phyloP scores from a whole-genome alignment of 2,113 vertebrate genomes.

The Chrysochloris asiatica region DNA sequence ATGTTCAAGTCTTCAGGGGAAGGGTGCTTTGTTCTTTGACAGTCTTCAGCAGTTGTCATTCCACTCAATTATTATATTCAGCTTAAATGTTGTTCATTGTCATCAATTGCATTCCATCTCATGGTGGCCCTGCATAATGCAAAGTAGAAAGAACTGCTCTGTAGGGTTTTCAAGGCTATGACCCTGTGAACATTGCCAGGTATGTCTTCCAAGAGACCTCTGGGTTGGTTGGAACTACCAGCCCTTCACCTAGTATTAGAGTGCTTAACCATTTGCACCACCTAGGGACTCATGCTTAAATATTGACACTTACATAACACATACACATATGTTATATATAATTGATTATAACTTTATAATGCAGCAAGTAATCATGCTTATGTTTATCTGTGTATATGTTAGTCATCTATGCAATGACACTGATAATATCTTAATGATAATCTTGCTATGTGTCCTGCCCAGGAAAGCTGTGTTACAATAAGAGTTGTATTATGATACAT shows the following conservation, averaged over 20 bases:
- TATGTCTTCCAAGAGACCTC: neutral
- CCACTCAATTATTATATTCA: neutral
- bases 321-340: neutral
- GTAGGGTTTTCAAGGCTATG: neutral
- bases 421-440: neutral
- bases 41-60: neutral
- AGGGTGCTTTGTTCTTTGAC: neutral
- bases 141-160: neutral
- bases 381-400: neutral
- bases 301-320: neutral
- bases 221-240: neutral
- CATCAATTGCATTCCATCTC: neutral
- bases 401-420: neutral
- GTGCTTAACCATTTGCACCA: neutral
- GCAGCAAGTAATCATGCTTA: neutral
- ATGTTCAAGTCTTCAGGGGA: neutral
- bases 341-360: neutral
- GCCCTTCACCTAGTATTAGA: neutral
- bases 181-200: too few species aligned
- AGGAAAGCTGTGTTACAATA: neutral
- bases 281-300: neutral
- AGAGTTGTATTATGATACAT: neutral
- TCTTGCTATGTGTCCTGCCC: neutral
- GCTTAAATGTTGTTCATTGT: neutral
- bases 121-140: neutral